Conservation (phyloP, 2,888 invertebrate species). For the Isoperla grammatica region DNA sequence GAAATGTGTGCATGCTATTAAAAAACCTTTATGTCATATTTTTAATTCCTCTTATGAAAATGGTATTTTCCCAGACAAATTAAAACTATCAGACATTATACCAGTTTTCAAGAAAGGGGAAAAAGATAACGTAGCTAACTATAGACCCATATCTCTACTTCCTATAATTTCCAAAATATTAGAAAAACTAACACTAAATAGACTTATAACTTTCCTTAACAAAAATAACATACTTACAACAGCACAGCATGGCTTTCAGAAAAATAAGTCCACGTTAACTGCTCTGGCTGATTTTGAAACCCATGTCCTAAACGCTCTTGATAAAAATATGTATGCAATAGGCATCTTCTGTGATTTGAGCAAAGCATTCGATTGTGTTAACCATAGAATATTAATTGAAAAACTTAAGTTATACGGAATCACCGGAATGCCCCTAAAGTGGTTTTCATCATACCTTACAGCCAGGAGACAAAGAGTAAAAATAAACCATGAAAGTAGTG, state of each 20-base stretch:
- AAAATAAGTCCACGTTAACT: conserved; percentile 8
- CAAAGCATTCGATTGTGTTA: conserved; percentile 25
- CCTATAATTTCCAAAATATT: too few species aligned
- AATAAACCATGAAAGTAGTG: neutral
- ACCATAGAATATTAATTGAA: conserved; percentile 13
- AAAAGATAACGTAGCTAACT: too few species aligned
- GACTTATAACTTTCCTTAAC: conserved; percentile 6
- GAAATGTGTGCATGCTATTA: too few species aligned
- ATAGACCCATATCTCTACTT: too few species aligned
- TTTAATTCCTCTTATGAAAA: too few species aligned
- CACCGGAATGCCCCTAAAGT: neutral
- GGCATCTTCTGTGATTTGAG: conserved; percentile 19
- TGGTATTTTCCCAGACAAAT: too few species aligned
- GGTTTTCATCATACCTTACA: conserved; percentile 17
- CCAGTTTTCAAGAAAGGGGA: too few species aligned
- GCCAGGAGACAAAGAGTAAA: conserved; percentile 11
- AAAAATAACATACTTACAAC: conserved; percentile 10
- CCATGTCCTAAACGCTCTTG: conserved; percentile 2
- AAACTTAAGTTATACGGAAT: conserved; percentile 19
- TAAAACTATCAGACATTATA: too few species aligned
- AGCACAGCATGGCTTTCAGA: conserved; percentile 20
- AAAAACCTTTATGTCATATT: too few species aligned
- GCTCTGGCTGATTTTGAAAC: conserved; percentile 8
- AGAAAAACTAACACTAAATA: too few species aligned
- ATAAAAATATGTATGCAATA: neutral